Evolutionary conservation across 2,888 invertebrate genomes (phyloP).

Genomic region (Stenotaenia linearis): DNA sequence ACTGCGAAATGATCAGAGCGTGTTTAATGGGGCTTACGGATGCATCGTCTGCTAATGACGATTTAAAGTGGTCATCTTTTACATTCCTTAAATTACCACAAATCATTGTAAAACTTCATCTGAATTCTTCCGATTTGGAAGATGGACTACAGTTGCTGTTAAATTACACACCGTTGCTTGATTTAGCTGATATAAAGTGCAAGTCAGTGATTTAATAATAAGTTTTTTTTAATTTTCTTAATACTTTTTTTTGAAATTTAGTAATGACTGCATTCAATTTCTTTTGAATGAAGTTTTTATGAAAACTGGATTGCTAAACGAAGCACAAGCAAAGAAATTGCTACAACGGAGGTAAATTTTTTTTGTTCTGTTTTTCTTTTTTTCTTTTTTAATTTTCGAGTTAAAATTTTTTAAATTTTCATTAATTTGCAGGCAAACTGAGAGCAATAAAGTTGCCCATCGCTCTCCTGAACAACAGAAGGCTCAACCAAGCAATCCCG

Average conservation of each 20-base stretch:
- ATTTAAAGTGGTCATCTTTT: slow-evolving; percentile 89
- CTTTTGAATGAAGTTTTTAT: slow-evolving; percentile 75
- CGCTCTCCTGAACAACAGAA: slow-evolving; percentile 37
- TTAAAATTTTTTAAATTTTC: neutral
- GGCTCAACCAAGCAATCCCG: slow-evolving; percentile 44
- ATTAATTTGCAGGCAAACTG: slow-evolving; percentile 36
- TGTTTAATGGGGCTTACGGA: slow-evolving; percentile 85
- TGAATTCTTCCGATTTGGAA: slow-evolving; percentile 62
- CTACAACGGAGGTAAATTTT: slow-evolving; percentile 58
- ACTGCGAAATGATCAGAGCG: slow-evolving; percentile 81
- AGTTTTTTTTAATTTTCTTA: neutral
- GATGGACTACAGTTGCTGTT: slow-evolving; percentile 79
- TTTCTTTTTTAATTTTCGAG: slow-evolving; percentile 43
- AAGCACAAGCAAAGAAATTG: slow-evolving; percentile 68
- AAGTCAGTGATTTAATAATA: slow-evolving; percentile 48
- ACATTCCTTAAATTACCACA: slow-evolving; percentile 68
- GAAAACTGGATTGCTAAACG: slow-evolving; percentile 66
- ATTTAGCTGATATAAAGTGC: slow-evolving; percentile 82
- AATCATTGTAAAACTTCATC: slow-evolving; percentile 39
- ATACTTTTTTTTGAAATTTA: slow-evolving; percentile 38
- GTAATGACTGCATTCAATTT: slow-evolving; percentile 77
- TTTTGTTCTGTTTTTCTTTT: too few species aligned
- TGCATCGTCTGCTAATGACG: slow-evolving; percentile 73
- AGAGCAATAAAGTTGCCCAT: slow-evolving; percentile 38
- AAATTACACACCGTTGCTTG: slow-evolving; percentile 74